These are phyloP conservation scores for Pantherophis vulpinus DNA, from an alignment of 2,797 vertebrate genomes.

Conservation along the genomic window DNA sequence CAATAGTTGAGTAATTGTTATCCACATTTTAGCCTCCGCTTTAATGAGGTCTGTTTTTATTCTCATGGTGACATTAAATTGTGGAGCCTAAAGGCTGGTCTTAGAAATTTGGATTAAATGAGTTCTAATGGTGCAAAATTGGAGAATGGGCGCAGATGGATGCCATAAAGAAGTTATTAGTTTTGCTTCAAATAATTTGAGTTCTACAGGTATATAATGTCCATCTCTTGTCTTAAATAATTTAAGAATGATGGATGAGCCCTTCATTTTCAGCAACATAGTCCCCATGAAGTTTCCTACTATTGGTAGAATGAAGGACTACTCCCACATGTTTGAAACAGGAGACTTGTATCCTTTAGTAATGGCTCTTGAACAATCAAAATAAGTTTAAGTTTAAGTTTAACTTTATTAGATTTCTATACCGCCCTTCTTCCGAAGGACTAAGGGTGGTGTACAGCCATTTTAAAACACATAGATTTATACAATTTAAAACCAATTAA, in stretches of 20 bases:
- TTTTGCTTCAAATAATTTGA: neutral
- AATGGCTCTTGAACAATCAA: neutral
- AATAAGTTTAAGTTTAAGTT: neutral
- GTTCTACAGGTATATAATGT: neutral
- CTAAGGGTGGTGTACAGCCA: too few species aligned
- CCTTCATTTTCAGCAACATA: neutral
- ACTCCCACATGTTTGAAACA: too few species aligned
- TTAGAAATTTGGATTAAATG: neutral
- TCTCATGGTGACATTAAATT: neutral
- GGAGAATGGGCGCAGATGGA: neutral
- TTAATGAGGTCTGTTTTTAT: neutral
- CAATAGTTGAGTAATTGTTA: neutral
- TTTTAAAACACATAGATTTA: too few species aligned
- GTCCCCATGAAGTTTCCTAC: neutral
- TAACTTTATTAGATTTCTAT: too few species aligned
- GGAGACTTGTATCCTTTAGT: too few species aligned
- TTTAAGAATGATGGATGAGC: neutral
- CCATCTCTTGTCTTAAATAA: neutral
- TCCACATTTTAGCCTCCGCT: neutral
- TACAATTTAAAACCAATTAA: too few species aligned
- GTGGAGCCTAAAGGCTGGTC: neutral
- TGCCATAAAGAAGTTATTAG: neutral
- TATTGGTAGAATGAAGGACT: neutral
- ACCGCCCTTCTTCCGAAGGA: too few species aligned
- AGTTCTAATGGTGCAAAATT: neutral